Evolutionary conservation across 2,888 invertebrate species (phyloP).

Genomic region (Lissocephala sabroskyi): DNA sequence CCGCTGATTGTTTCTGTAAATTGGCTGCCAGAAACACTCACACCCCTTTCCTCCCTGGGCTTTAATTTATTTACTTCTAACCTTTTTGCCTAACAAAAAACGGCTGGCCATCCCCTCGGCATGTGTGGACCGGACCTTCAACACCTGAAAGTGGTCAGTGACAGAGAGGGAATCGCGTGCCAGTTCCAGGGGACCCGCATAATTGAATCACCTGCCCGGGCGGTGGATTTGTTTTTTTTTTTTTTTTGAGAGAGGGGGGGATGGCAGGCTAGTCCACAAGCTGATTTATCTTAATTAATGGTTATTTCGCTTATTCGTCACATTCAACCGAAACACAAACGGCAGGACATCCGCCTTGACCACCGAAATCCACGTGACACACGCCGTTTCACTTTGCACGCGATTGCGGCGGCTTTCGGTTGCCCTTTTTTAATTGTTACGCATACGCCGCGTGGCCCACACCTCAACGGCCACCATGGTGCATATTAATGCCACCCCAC

Average conservation of each 20-base stretch:
- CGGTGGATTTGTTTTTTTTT: background rate
- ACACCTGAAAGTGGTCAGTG: background rate
- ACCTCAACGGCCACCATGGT: too few species aligned
- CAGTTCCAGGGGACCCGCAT: background rate
- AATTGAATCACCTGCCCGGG: conserved; percentile 11
- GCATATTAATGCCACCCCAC: conserved; percentile 40
- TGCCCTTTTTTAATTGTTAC: conserved; percentile 47
- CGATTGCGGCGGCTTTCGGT: background rate
- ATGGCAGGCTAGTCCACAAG: background rate
- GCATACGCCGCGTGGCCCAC: conserved; percentile 49
- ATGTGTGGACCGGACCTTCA: background rate
- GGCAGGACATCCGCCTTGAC: too few species aligned
- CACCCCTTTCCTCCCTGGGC: too few species aligned
- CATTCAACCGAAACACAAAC: too few species aligned
- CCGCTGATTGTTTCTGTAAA: conserved; percentile 25
- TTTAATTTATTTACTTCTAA: conserved; percentile 35
- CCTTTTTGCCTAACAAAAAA: too few species aligned
- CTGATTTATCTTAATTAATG: conserved; percentile 55
- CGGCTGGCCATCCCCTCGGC: too few species aligned
- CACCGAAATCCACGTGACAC: too few species aligned
- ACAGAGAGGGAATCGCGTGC: too few species aligned
- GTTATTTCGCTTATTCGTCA: conserved; percentile 55
- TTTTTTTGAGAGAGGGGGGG: too few species aligned
- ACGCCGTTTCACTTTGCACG: background rate
- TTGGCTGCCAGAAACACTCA: too few species aligned